Base-by-base conservation (phyloP, 2,888 invertebrate species). In the Dolichopus griseipennis region DNA sequence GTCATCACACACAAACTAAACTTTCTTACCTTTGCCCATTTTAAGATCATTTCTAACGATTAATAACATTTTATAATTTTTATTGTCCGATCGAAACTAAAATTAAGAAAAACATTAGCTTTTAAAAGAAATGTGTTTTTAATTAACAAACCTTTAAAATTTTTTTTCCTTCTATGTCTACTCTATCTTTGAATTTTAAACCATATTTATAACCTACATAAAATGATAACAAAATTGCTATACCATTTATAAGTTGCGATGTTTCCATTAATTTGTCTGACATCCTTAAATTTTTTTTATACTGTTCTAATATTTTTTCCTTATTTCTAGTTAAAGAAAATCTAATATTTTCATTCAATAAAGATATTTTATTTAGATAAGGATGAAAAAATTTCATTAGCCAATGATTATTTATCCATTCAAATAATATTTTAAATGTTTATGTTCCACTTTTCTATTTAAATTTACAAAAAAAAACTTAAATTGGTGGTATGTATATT, bases 1-100 rank as follows among this genome's bases (percentile, higher is more conserved):
- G 27, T 27, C 5, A 27, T 27, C 3, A 27, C 27, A 27, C 27
- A 4, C 27, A 27, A 27, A 27, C 3, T 27, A 27, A 27, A 27
- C 27, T 37, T 5, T 8, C 37, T 52, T 18, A 1, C 97, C 94
- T 83, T 95, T 95, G 18, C 93, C 90, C 97, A 97, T 97, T 79
- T 92, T 93, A 5, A 97, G 83, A 76, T 97, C 97, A 76, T 88
- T 92, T 74, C 96, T 84, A 7, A 96, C 91, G 3, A 94, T 91
- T 72, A 97, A 81, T 8, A 95, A 90, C 82, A 97, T 83, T 82
- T 97, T 93, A 75, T 87, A 88, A 76, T 89, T 88, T 61, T 85
- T 83, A 65, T 83, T 79, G 68, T 75, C 78, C 34, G 73, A 69
- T 68, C 72, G 76, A 15, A 73, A 71, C 80, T 79, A 65, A 1